A percentile compares a stretch with the other conserved stretches of the same genome.
Conservation (phyloP, 2,888 invertebrate genomes). For the Apeira syringaria region DNA sequence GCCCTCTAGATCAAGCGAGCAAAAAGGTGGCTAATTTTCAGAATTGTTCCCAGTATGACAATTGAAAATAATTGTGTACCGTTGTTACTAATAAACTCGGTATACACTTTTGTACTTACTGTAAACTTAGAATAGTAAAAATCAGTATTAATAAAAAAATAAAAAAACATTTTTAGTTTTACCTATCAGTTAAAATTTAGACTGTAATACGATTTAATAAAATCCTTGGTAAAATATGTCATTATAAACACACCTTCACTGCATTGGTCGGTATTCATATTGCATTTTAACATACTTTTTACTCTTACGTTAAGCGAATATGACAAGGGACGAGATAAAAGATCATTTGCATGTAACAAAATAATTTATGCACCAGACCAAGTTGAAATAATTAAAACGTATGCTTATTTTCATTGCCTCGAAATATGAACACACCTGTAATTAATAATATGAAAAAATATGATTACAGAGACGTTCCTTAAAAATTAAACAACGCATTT, state of each 20-base stretch:
- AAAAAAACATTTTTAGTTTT: no score
- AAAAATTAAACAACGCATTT: background rate
- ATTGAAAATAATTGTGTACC: no score
- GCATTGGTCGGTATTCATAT: background rate
- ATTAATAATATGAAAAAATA: background rate
- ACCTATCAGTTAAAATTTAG: background rate
- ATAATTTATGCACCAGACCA: slow-evolving; percentile 11
- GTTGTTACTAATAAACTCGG: no score
- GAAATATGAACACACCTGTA: slow-evolving; percentile 24
- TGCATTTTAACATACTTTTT: background rate
- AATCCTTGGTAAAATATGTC: background rate
- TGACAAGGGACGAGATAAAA: slow-evolving; percentile 7
- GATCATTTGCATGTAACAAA: slow-evolving; percentile 10
- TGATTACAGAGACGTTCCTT: no score
- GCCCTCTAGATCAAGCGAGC: no score
- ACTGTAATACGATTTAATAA: no score
- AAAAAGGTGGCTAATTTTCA: no score
- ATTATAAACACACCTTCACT: background rate
- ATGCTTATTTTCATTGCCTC: slow-evolving; percentile 6
- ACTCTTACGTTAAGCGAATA: slow-evolving; percentile 5
- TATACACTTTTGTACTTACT: no score
- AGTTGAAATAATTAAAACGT: background rate
- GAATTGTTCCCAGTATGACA: no score
- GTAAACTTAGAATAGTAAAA: no score
- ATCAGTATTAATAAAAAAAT: no score